Evolutionary conservation across 2,797 vertebrate genomes (phyloP).

Genomic region (Aeoliscus strigatus): DNA sequence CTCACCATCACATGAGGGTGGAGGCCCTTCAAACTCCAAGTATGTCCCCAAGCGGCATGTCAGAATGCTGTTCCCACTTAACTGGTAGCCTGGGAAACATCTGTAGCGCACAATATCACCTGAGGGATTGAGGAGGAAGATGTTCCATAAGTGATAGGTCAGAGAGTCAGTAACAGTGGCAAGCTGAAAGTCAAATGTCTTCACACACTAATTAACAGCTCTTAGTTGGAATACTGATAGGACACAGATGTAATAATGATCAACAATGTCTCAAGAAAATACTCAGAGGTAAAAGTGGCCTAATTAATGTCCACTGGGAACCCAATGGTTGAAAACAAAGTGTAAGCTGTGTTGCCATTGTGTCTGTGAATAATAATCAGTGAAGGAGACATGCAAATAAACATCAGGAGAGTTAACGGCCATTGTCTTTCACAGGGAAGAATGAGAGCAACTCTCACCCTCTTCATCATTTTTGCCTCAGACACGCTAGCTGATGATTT

Average conservation of each 20-base stretch:
- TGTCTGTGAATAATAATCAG: conserved; percentile 32
- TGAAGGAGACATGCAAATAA: conserved; percentile 40
- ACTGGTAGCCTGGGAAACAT: conserved; percentile 90
- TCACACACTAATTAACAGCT: neutral
- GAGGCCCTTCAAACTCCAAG: conserved; percentile 92
- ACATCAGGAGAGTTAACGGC: conserved; percentile 37
- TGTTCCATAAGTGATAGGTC: no score
- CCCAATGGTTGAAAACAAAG: conserved; percentile 22
- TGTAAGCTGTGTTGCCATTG: conserved; percentile 21
- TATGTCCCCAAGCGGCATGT: conserved; percentile 88
- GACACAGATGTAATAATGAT: conserved; percentile 14
- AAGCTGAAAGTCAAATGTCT: conserved; percentile 1
- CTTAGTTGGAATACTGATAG: conserved; percentile 6
- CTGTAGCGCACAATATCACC: conserved; percentile 92
- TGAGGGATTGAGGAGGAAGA: conserved; percentile 47
- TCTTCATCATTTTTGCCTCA: no score
- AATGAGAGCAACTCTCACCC: conserved; percentile 41
- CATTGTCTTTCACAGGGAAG: conserved; percentile 26
- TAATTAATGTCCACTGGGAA: conserved; percentile 21
- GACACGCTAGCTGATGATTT: conserved; percentile 32
- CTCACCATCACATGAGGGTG: conserved; percentile 93
- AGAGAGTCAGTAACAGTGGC: no score
- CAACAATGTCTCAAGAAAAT: conserved; percentile 16
- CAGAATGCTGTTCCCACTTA: conserved; percentile 88
- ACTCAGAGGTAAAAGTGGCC: conserved; percentile 4